Percentiles rank a stretch among this genome's conserved stretches.
Conservation (phyloP, 2,888 invertebrate species). For the Tetheella fluctuosa region DNA sequence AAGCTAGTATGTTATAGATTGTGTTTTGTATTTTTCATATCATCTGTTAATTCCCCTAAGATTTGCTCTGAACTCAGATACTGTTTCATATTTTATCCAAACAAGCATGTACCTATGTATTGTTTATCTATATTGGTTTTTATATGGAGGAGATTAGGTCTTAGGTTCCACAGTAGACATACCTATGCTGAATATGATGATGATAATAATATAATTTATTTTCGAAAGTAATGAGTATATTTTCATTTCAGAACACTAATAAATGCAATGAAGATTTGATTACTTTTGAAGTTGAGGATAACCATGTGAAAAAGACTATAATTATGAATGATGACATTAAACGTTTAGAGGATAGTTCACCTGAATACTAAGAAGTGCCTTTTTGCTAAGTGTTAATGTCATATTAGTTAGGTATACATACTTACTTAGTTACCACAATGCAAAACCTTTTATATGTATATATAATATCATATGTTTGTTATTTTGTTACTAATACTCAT, state of each 20-base stretch:
- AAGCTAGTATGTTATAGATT: no score
- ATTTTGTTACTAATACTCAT: constrained; percentile 13
- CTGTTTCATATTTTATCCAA: no score
- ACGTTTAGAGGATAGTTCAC: constrained; percentile 70
- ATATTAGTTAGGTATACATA: constrained; percentile 39
- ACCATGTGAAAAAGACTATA: constrained; percentile 57
- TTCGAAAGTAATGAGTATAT: not conserved
- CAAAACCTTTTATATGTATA: not conserved
- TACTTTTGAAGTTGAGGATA: constrained; percentile 73
- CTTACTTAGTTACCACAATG: constrained; percentile 35
- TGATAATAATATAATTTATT: not conserved
- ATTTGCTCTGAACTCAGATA: no score
- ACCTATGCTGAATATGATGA: no score
- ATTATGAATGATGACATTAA: constrained; percentile 62
- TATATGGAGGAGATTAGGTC: no score
- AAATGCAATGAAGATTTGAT: constrained; percentile 67
- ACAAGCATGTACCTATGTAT: no score
- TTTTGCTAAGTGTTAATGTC: constrained; percentile 42
- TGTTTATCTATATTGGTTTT: no score
- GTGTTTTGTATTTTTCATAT: no score
- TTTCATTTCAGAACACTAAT: constrained; percentile 62
- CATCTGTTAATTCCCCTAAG: no score
- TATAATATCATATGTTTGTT: constrained; percentile 10
- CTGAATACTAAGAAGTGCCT: constrained; percentile 77
- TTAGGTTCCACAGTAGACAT: not conserved